A percentile compares a stretch with the other conserved stretches of the same genome.
Evolutionary conservation across 2,113 vertebrate genomes (phyloP).

Genomic region (Actenoides lindsayi): DNA sequence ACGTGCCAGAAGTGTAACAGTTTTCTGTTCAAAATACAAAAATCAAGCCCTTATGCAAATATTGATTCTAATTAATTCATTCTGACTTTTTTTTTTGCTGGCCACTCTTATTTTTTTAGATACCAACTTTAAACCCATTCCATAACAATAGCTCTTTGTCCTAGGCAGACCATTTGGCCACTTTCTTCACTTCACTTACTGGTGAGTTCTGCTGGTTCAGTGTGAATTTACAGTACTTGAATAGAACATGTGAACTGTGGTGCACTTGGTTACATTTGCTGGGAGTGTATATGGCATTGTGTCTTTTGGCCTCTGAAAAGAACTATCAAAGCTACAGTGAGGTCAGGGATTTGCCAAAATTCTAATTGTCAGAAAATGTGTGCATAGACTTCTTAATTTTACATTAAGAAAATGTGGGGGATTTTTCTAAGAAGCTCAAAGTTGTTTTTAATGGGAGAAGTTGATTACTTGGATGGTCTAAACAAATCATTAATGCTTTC

Average conservation of each 20-base stretch:
- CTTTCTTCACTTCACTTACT: not conserved
- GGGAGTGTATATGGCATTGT: not conserved
- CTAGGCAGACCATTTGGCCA: not conserved
- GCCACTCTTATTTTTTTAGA: not conserved
- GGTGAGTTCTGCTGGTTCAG: not conserved
- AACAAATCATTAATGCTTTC: not conserved
- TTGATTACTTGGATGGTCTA: not conserved
- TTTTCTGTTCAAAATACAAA: constrained; percentile 1
- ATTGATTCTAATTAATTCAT: not conserved
- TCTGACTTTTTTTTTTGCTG: not conserved
- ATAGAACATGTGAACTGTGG: not conserved
- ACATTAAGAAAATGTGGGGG: not conserved
- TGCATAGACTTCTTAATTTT: not conserved
- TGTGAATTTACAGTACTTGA: not conserved
- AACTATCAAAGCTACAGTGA: not conserved
- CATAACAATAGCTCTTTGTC: not conserved
- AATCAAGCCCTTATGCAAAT: not conserved
- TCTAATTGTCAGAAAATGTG: not conserved
- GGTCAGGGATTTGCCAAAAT: not conserved
- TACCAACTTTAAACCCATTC: not conserved
- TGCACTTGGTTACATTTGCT: not conserved
- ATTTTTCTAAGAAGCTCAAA: not conserved
- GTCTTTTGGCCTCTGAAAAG: not conserved
- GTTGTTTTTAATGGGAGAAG: not conserved
- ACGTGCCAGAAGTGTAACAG: not conserved